phyloP scores from a whole-genome alignment of 2,113 vertebrate species.

The Egretta garzetta region DNA sequence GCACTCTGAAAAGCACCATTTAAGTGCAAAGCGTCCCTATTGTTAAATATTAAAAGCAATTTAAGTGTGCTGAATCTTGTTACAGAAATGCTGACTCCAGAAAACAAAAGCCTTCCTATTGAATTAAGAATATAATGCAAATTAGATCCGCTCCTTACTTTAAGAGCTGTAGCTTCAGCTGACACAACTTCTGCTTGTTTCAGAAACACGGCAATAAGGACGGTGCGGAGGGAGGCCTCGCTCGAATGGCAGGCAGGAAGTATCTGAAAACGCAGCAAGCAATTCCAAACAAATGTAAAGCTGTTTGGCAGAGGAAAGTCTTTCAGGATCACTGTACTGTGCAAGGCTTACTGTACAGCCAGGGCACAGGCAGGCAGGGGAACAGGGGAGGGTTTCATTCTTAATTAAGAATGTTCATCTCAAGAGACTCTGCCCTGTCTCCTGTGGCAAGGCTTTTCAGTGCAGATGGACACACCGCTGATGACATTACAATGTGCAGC shows the following conservation, averaged over 20 bases:
- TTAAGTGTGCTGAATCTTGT: slow-evolving; percentile 56
- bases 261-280: slow-evolving; percentile 13
- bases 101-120: slow-evolving; percentile 45
- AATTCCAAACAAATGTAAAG: slow-evolving; percentile 10
- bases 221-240: background rate
- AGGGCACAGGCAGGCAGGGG: background rate
- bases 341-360: slow-evolving; percentile 27
- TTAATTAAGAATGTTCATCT: slow-evolving; percentile 46
- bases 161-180: background rate
- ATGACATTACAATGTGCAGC: slow-evolving; percentile 31
- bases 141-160: background rate
- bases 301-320: slow-evolving; percentile 5
- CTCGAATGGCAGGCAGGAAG: slow-evolving; percentile 40
- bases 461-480: slow-evolving; percentile 68
- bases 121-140: slow-evolving; percentile 50
- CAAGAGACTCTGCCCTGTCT: slow-evolving; percentile 36
- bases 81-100: slow-evolving; percentile 49
- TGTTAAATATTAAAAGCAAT: slow-evolving; percentile 64
- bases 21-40: slow-evolving; percentile 47
- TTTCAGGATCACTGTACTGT: slow-evolving; percentile 30
- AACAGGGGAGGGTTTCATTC: slow-evolving; percentile 46
- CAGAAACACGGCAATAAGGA: background rate
- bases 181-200: background rate
- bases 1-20: slow-evolving; percentile 42
- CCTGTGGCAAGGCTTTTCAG: slow-evolving; percentile 32